Evolutionary conservation across 2,888 invertebrate species (phyloP).

Genomic region (Sylvicola cinctus): DNA sequence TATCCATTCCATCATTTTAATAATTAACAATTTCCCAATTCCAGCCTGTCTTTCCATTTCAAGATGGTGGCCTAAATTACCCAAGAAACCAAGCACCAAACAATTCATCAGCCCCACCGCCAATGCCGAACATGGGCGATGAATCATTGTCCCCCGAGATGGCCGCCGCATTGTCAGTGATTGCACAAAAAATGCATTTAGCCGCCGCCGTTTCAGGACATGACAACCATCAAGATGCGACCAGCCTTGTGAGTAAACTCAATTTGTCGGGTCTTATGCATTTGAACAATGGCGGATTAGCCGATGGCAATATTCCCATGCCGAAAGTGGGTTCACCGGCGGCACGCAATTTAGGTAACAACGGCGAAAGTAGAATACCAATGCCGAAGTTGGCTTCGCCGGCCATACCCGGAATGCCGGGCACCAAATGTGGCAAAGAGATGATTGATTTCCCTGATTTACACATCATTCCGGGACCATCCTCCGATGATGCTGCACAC

Average conservation of each 20-base stretch:
- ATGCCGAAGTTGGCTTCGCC: constrained; percentile 8
- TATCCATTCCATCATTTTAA: too few relatives aligned
- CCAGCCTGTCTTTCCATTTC: constrained; percentile 31
- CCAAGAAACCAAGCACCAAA: constrained; percentile 27
- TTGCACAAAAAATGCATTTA: constrained; percentile 62
- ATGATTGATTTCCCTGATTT: too few relatives aligned
- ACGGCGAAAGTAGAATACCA: constrained; percentile 4
- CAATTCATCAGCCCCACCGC: constrained; percentile 32
- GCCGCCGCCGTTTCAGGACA: constrained; percentile 34
- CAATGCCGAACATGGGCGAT: constrained; percentile 28
- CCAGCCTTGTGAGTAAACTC: constrained; percentile 25
- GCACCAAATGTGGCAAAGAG: neutral
- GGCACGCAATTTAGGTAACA: constrained; percentile 15
- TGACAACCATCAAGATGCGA: constrained; percentile 27
- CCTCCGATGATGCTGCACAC: too few relatives aligned
- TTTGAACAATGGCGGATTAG: constrained; percentile 14
- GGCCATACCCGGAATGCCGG: constrained; percentile 19
- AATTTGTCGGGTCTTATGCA: constrained; percentile 19
- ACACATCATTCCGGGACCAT: too few relatives aligned
- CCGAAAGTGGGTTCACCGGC: constrained; percentile 27
- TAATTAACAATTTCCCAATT: constrained; percentile 4
- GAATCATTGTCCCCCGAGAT: constrained; percentile 40
- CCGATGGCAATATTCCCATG: constrained; percentile 11
- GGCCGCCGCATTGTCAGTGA: constrained; percentile 70
- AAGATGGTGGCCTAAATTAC: constrained; percentile 42